A percentile compares a stretch with the other conserved stretches of the same genome.
Evolutionary conservation across 2,888 invertebrate genomes (phyloP).

Genomic region (Cynaeus angustus): DNA sequence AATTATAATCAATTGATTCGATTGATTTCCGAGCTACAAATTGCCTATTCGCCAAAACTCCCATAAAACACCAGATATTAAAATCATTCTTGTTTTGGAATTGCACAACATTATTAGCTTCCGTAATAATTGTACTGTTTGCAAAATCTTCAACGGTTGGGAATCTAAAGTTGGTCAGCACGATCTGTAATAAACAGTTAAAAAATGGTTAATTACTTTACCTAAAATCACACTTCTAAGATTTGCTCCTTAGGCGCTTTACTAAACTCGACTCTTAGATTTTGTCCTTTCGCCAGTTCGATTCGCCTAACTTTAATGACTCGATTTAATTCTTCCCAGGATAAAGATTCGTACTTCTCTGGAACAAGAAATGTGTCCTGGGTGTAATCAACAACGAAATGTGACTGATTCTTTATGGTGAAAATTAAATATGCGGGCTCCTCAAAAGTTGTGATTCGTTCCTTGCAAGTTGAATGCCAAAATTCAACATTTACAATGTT

Average conservation of each 20-base stretch:
- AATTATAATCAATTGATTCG: background rate
- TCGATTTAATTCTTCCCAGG: background rate
- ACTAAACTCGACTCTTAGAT: too few species aligned
- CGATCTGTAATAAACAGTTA: slow-evolving; percentile 10
- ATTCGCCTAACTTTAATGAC: slow-evolving; percentile 7
- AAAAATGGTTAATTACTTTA: too few species aligned
- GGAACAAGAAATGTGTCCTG: slow-evolving; percentile 3
- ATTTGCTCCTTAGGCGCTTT: too few species aligned
- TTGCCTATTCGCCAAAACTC: background rate
- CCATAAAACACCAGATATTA: slow-evolving; percentile 11
- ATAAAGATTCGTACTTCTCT: background rate
- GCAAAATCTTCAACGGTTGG: slow-evolving; percentile 26
- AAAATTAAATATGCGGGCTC: slow-evolving; percentile 5
- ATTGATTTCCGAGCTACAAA: background rate
- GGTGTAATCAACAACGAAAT: background rate
- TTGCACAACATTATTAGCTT: background rate
- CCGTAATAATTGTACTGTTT: too few species aligned
- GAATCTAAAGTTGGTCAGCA: slow-evolving; percentile 8
- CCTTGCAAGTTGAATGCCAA: slow-evolving; percentile 35
- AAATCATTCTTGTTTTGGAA: slow-evolving; percentile 4
- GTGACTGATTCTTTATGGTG: background rate
- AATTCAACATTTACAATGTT: slow-evolving; percentile 22
- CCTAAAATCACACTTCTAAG: too few species aligned
- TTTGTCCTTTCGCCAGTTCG: background rate
- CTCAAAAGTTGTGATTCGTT: slow-evolving; percentile 13